These are phyloP conservation scores for Camelus dromedarius DNA, from an alignment of 2,113 vertebrate genomes.

Conservation along the genomic window DNA sequence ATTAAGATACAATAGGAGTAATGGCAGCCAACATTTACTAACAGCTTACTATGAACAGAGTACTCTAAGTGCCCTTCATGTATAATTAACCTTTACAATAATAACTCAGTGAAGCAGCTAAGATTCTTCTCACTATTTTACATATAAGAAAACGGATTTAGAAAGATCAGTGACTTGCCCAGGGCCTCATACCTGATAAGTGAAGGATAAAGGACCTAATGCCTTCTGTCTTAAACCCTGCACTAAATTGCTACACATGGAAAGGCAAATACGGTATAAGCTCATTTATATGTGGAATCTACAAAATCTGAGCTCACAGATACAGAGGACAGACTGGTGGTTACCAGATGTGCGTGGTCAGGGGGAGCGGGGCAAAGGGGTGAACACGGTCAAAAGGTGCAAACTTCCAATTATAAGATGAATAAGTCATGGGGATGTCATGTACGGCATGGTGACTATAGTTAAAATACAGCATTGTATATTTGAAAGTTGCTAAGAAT, in stretches of 20 bases:
- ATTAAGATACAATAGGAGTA: background rate
- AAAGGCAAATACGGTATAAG: background rate
- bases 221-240: background rate
- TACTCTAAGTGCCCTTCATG: background rate
- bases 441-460: background rate
- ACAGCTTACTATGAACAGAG: background rate
- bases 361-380: background rate
- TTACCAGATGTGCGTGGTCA: background rate
- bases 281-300: background rate
- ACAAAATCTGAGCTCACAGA: background rate
- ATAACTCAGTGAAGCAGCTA: background rate
- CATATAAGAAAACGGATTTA: accelerated
- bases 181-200: background rate
- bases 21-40: background rate
- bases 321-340: background rate
- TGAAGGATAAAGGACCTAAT: background rate
- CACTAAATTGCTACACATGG: background rate
- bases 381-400: background rate
- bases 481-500: background rate
- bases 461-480: background rate
- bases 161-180: background rate
- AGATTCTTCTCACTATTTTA: background rate
- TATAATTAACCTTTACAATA: constrained; percentile 22
- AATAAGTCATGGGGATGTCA: background rate
- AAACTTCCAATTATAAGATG: background rate